phyloP scores from a whole-genome alignment of 2,797 vertebrate species.

The Ptychobarbus kaznakovi region DNA sequence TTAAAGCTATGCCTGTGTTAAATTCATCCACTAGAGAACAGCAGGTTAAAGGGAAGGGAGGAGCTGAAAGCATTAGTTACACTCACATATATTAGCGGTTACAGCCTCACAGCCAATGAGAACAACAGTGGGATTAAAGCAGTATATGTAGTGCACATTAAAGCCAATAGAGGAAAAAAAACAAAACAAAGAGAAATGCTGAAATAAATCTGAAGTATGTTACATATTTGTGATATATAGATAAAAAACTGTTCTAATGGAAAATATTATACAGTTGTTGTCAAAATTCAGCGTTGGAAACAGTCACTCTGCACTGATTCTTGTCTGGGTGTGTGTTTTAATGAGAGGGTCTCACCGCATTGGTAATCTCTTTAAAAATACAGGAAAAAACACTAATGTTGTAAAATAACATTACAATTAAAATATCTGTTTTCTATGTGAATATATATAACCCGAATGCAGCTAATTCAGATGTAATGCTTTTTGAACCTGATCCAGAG shows the following conservation, averaged over 20 bases:
- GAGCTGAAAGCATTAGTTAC: slow-evolving; percentile 35
- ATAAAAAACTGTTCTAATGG: not conserved
- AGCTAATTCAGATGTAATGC: no score
- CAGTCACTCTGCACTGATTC: no score
- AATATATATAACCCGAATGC: no score
- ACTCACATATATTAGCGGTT: slow-evolving; percentile 6
- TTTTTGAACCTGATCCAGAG: no score
- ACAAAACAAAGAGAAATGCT: not conserved
- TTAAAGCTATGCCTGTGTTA: slow-evolving; percentile 82
- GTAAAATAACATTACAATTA: no score
- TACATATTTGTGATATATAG: not conserved
- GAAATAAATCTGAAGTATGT: not conserved
- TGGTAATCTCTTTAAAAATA: no score
- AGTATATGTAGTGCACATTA: not conserved
- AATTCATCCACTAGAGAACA: slow-evolving; percentile 76
- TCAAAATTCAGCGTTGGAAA: no score
- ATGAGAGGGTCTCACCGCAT: no score
- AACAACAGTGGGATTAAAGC: not conserved
- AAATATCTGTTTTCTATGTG: no score
- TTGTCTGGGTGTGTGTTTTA: no score
- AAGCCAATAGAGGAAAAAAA: not conserved
- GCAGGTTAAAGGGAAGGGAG: slow-evolving; percentile 74
- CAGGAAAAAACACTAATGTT: no score
- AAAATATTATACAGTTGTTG: not conserved
- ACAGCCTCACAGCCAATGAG: not conserved